Percentiles rank a stretch among this genome's conserved stretches.
Evolutionary conservation across 1,140 invertebrate species (phyloP).

Genomic region (Metopolophium dirhodum): DNA sequence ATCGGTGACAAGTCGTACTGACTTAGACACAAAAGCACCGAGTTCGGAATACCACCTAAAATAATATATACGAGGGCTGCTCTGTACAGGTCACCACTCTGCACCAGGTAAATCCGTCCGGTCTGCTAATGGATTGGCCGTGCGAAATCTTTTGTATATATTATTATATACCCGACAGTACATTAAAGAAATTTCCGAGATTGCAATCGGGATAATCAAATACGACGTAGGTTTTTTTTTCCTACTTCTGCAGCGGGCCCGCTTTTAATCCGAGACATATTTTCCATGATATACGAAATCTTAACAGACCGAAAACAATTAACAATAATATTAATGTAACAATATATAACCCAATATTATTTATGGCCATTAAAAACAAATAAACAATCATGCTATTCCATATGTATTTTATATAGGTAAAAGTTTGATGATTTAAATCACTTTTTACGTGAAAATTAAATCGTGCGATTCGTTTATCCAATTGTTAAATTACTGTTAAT

Average conservation of each 20-base stretch:
- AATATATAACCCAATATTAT: neutral
- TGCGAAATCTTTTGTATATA: neutral
- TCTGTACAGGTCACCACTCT: neutral
- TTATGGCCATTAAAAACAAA: neutral
- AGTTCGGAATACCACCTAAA: neutral
- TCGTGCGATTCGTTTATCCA: neutral
- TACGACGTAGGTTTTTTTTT: neutral
- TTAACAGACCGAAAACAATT: neutral
- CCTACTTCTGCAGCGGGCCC: neutral
- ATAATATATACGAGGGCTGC: neutral
- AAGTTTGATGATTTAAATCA: neutral
- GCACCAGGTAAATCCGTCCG: neutral
- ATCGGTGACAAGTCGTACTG: neutral
- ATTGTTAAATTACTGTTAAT: neutral
- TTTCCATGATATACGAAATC: neutral
- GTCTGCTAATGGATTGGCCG: neutral
- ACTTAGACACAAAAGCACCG: neutral
- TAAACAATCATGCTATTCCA: neutral
- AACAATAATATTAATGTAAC: neutral
- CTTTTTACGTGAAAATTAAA: neutral
- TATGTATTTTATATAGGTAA: neutral
- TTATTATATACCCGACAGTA: neutral
- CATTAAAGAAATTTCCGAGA: neutral
- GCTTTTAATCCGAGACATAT: neutral
- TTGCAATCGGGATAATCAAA: neutral